Evolutionary conservation across 1,140 invertebrate species (phyloP).

Genomic region (Aphelenchoides fujianensis): DNA sequence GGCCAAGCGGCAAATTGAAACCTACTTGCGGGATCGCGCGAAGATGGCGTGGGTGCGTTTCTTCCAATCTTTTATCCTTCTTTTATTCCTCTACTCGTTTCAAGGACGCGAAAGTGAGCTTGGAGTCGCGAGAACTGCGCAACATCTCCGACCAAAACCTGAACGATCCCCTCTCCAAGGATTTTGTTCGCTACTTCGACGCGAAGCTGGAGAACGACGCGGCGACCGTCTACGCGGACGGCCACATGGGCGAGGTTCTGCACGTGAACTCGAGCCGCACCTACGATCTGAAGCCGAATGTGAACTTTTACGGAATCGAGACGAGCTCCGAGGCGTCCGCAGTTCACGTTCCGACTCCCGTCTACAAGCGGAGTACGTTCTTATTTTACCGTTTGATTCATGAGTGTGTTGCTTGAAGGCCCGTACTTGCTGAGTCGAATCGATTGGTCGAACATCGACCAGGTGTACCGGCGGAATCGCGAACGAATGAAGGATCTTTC

Average conservation of each 20-base stretch:
- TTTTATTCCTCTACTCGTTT: too few relatives aligned
- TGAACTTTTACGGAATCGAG: conserved; percentile 57
- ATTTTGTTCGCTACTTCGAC: conserved; percentile 57
- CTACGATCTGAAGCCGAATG: conserved; percentile 47
- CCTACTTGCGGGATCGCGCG: conserved; percentile 52
- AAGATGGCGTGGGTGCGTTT: conserved; percentile 56
- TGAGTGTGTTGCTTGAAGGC: conserved; percentile 40
- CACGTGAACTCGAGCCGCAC: conserved; percentile 45
- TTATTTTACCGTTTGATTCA: conserved; percentile 8
- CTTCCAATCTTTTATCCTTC: conserved; percentile 11
- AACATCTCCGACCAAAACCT: conserved; percentile 43
- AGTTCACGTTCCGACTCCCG: conserved; percentile 59
- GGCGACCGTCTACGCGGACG: conserved; percentile 37
- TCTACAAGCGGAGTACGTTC: conserved; percentile 60
- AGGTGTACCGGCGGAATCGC: conserved; percentile 57
- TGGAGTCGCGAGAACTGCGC: conserved; percentile 43
- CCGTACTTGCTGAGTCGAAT: conserved; percentile 53
- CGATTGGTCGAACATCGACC: conserved; percentile 61
- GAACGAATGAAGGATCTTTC: conserved; percentile 58
- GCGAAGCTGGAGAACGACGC: conserved; percentile 48
- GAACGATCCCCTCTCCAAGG: conserved; percentile 50
- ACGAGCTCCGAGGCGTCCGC: conserved; percentile 58
- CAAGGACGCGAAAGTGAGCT: conserved; percentile 57
- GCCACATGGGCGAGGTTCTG: conserved; percentile 29
- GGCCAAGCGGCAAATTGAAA: conserved; percentile 54